A percentile compares a stretch with the other conserved stretches of the same genome.
Conservation (phyloP, 2,888 invertebrate genomes). For the Orthonevra nobilis region DNA sequence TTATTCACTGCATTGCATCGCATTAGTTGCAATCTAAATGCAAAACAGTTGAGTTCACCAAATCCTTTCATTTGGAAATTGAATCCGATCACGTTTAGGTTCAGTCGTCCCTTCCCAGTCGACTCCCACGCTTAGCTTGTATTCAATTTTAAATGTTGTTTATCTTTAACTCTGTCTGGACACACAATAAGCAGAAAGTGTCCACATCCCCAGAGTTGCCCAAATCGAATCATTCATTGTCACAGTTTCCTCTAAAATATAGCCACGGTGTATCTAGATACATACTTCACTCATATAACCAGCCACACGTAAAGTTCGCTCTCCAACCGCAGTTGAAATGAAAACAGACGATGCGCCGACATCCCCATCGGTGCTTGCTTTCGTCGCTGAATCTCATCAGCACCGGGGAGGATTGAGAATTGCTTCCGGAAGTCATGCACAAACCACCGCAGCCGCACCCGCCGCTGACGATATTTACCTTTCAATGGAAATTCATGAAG, state of each 20-base stretch:
- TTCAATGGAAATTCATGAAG: conserved; percentile 60
- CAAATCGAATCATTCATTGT: conserved; percentile 14
- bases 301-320: conserved; percentile 50
- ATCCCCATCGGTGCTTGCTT: no score
- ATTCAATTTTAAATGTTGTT: conserved; percentile 42
- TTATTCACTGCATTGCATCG: conserved; percentile 5
- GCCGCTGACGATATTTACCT: no score
- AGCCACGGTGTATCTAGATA: no score
- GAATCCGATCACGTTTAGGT: conserved; percentile 37
- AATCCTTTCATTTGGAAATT: conserved; percentile 50
- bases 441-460: conserved; percentile 25
- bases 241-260: no score
- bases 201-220: neutral
- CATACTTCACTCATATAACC: neutral
- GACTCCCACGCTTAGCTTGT: neutral
- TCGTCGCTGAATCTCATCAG: conserved; percentile 36
- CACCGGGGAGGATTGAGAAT: conserved; percentile 27
- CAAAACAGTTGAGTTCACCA: conserved; percentile 38
- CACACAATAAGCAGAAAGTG: conserved; percentile 23
- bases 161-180: conserved; percentile 6
- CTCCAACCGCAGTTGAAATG: neutral
- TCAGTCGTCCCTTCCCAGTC: neutral
- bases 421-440: no score
- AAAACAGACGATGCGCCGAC: no score
- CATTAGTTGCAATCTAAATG: conserved; percentile 43